Conservation (phyloP, 2,888 invertebrate species). For the Pristionchus maxplancki region DNA sequence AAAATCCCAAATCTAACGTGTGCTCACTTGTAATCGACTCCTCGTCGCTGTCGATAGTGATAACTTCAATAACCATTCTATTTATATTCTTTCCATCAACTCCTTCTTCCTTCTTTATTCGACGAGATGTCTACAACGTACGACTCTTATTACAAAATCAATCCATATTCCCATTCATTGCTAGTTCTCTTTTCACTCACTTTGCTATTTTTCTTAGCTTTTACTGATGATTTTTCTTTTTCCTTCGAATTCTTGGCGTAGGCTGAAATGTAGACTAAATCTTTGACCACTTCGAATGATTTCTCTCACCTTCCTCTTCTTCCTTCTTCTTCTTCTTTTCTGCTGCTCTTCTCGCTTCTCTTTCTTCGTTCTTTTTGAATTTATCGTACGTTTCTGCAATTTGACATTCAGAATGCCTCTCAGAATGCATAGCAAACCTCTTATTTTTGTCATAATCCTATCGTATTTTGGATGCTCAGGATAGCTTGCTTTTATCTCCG, state of each 20-base stretch:
- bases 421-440: neutral
- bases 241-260: no score
- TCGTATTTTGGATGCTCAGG: neutral
- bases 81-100: neutral
- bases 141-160: no score
- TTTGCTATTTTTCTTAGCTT: neutral
- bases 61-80: neutral
- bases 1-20: no score
- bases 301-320: neutral
- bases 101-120: neutral
- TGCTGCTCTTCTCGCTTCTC: neutral
- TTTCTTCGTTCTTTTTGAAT: neutral
- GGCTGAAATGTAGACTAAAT: no score
- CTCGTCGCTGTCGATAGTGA: no score
- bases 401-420: neutral
- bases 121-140: no score
- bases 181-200: no score
- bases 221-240: neutral
- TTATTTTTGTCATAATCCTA: neutral
- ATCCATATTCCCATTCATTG: no score
- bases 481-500: neutral
- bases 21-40: no score
- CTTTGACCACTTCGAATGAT: no score
- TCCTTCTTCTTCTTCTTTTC: neutral
- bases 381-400: neutral